Evolutionary conservation across 2,888 invertebrate genomes (phyloP), one percentile per base, ranked within the genome.

Genomic region (Philereme vetulata): DNA sequence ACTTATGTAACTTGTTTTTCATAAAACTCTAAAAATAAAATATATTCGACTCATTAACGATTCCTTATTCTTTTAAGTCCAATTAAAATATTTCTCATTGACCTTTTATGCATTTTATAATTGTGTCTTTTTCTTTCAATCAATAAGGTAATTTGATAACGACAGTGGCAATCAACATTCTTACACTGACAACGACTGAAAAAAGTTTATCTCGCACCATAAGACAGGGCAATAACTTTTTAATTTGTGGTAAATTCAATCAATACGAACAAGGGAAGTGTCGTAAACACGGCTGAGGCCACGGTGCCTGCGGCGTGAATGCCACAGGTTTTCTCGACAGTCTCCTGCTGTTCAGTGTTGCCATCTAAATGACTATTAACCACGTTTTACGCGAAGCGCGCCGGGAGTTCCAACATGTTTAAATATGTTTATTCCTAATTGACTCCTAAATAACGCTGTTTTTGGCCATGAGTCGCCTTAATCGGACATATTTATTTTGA

Each of bases 361-460:
- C 84, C 80, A 79, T 85, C 83, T 81, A 81, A 84, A 82, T 78
- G 77, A 80, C 83, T 82, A 89, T 88, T 89, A 89, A 82, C 81
- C 78, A 75, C 81, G 77, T 82, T 88, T 88, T 86, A 90, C 85
- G 84, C 84, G 81, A 82, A 75, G 77, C 84, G 65, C 82, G 72
- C 81, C 80, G 72, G 82, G 81, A 77, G 83, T 84, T 80, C 78
- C 78, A 78, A 81, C 82, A 82, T 84, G 82, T 21, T 21, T 21
- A 21, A n/a, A 21, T 21, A 21, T 21, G 21, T 86, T 85, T 87
- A 84, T 82, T 80, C 80, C 81, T 86, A 86, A 89, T 90, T 86
- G 82, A 84, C 86, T 88, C 81, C 82, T 90, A 90, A 90, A 90
- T 86, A 86, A 85, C 77, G 78, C 87, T 84, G 83, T 86, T 87